These are phyloP conservation scores for Numida meleagris DNA, from an alignment of 2,113 vertebrate genomes.

Conservation along the genomic window DNA sequence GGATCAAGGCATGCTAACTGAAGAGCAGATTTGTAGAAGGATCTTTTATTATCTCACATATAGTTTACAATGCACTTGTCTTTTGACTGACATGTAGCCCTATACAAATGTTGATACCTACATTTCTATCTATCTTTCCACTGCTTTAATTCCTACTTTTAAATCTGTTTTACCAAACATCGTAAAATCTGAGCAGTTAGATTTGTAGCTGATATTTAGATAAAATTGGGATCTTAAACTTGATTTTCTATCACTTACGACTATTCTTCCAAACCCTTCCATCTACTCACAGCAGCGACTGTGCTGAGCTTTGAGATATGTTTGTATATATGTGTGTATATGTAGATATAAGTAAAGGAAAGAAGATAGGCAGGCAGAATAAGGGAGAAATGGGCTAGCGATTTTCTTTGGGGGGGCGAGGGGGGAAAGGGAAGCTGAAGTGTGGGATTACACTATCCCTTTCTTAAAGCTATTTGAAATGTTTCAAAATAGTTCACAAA, in stretches of 20 bases:
- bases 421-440: fast-evolving
- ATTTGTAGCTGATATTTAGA: not conserved
- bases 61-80: not conserved
- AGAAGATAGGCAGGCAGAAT: not conserved
- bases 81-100: not conserved
- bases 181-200: not conserved
- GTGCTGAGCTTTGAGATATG: not conserved
- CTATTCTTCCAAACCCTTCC: not conserved
- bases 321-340: not conserved
- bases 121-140: not conserved
- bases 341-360: not conserved
- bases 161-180: not conserved
- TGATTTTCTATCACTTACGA: not conserved
- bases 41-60: not conserved
- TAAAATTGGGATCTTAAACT: fast-evolving
- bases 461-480: not conserved
- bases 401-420: not conserved
- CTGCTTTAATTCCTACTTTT: not conserved
- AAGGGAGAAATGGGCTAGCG: not conserved
- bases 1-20: not conserved
- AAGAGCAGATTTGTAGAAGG: not conserved
- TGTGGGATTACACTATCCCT: not conserved
- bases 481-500: not conserved
- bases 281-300: not conserved
- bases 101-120: not conserved